phyloP scores from a whole-genome alignment of 2,113 vertebrate genomes.

The Dromaius novaehollandiae region DNA sequence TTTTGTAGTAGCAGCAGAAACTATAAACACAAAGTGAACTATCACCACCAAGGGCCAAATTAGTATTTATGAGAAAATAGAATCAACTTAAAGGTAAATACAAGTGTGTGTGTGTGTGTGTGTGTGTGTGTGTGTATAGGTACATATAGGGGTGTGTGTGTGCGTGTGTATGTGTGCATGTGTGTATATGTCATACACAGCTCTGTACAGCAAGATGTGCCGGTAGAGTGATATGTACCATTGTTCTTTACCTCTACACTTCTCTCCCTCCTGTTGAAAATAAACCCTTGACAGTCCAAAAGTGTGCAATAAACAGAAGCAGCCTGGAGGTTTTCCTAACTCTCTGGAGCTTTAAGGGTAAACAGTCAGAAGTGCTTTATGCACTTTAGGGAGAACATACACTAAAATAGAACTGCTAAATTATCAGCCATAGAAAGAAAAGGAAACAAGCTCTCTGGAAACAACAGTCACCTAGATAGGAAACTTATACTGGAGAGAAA shows the following conservation, averaged over 20 bases:
- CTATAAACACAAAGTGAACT: constrained; percentile 8
- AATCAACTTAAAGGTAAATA: constrained; percentile 50
- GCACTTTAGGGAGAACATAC: constrained; percentile 25
- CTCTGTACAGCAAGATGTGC: not conserved
- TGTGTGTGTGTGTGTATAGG: not conserved
- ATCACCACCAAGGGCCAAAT: constrained; percentile 15
- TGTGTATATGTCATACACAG: not conserved
- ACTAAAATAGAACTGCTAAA: constrained; percentile 47
- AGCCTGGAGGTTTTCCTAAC: constrained; percentile 44
- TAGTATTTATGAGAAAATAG: constrained; percentile 21
- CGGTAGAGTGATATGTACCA: not conserved
- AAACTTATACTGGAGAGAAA: not conserved
- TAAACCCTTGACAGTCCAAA: constrained; percentile 37
- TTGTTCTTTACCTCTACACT: constrained; percentile 8
- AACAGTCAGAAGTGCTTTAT: constrained; percentile 55
- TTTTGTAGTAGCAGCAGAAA: constrained; percentile 46
- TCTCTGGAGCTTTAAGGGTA: constrained; percentile 43
- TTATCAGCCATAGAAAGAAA: constrained; percentile 34
- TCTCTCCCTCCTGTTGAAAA: constrained; percentile 23
- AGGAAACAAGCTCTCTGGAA: constrained; percentile 13
- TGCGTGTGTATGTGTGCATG: not conserved
- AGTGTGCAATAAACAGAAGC: constrained; percentile 50
- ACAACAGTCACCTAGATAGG: not conserved
- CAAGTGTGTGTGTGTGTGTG: not conserved
- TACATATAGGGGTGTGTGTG: not conserved